A percentile compares a stretch with the other conserved stretches of the same genome.
These are phyloP conservation scores for Eumaeus atala DNA, from an alignment of 1,140 invertebrate species.

Conservation along the genomic window DNA sequence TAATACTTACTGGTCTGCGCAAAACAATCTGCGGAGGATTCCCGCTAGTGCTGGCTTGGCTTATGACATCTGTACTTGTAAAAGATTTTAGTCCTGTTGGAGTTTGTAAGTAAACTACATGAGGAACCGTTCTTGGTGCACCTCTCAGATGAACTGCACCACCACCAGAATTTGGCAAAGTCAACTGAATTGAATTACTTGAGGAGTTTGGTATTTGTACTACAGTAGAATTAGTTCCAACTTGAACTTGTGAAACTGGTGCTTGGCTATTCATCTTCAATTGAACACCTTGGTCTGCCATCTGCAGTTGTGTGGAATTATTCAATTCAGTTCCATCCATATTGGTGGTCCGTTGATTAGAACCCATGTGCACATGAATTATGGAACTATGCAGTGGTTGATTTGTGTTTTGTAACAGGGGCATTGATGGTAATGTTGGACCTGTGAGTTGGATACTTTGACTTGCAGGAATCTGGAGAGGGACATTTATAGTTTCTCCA, in stretches of 20 bases:
- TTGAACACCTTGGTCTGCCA: constrained; percentile 45
- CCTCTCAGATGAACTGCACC: constrained; percentile 49
- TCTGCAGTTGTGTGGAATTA: constrained; percentile 48
- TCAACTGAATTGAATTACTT: constrained; percentile 57
- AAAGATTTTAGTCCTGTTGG: constrained; percentile 63
- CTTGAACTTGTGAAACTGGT: constrained; percentile 50
- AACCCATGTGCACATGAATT: constrained; percentile 65
- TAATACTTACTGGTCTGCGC: constrained; percentile 65
- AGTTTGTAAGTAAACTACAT: constrained; percentile 70
- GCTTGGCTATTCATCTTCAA: constrained; percentile 52
- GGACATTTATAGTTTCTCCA: constrained; percentile 67
- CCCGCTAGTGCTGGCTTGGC: constrained; percentile 60
- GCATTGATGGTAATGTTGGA: constrained; percentile 55
- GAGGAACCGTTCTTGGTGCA: constrained; percentile 45
- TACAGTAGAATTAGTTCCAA: constrained; percentile 42
- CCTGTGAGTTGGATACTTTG: constrained; percentile 55
- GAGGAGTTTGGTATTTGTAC: constrained; percentile 60
- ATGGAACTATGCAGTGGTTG: constrained; percentile 58
- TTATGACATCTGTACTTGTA: constrained; percentile 59
- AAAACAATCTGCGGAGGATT: constrained; percentile 69
- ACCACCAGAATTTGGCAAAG: constrained; percentile 38
- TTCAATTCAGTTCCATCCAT: constrained; percentile 53
- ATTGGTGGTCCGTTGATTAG: constrained; percentile 42
- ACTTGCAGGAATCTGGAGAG: constrained; percentile 54
- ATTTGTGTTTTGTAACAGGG: constrained; percentile 46